Percentiles rank a stretch among this genome's conserved stretches.
Evolutionary conservation across 2,888 invertebrate genomes (phyloP).

Genomic region (Nemotelus pantherinus): DNA sequence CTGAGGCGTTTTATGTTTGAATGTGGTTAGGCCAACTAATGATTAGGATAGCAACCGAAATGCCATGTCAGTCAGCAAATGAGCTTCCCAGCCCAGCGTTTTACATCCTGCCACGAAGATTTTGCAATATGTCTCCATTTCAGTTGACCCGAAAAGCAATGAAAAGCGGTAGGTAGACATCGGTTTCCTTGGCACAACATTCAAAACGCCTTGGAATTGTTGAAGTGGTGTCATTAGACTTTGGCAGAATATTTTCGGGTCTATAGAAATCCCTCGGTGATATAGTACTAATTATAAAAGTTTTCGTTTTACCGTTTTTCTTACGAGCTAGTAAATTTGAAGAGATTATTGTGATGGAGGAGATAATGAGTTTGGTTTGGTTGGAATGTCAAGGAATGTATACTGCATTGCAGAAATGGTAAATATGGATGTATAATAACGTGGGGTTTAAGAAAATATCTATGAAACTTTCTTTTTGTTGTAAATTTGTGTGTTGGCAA

Average conservation of each 20-base stretch:
- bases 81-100: background rate
- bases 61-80: background rate
- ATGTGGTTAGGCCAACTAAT: conserved; percentile 13
- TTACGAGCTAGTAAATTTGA: no score
- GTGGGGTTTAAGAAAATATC: no score
- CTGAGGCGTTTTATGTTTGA: background rate
- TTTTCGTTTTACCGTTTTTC: no score
- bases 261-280: background rate
- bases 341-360: no score
- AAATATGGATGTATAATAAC: no score
- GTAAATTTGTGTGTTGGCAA: no score
- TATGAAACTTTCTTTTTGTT: no score
- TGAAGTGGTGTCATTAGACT: background rate
- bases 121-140: conserved; percentile 7
- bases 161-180: background rate
- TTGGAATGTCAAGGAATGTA: no score
- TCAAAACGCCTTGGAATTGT: background rate
- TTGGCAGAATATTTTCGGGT: background rate
- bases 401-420: no score
- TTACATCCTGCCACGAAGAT: conserved; percentile 8
- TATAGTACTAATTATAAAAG: background rate
- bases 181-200: no score
- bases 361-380: no score
- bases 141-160: conserved; percentile 7
- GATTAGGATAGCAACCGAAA: background rate